These are phyloP conservation scores for Sebastes trivittatus DNA, from an alignment of 2,797 vertebrate genomes.

Conservation along the genomic window DNA sequence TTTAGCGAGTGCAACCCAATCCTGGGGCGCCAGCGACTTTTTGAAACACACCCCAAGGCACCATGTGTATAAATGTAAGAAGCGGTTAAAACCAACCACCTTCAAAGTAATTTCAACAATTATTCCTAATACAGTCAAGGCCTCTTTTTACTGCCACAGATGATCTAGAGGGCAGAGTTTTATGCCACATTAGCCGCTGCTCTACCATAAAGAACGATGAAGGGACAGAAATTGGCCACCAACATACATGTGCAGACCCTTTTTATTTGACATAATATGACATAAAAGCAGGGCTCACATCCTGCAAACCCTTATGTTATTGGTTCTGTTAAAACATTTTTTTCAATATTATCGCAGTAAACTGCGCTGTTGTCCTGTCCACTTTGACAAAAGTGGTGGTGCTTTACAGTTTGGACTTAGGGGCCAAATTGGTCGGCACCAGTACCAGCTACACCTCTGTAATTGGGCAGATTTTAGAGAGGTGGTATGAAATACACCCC, in stretches of 20 bases:
- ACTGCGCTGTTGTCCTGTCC: constrained; percentile 25
- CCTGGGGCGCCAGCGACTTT: background rate
- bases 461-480: constrained; percentile 83
- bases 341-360: constrained; percentile 29
- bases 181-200: constrained; percentile 73
- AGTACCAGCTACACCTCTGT: constrained; percentile 73
- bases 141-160: constrained; percentile 64
- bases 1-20: background rate
- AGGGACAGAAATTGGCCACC: constrained; percentile 45
- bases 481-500: constrained; percentile 80
- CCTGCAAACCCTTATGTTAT: constrained; percentile 4
- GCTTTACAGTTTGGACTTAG: constrained; percentile 54
- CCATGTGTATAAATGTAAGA: constrained; percentile 37
- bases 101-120: constrained; percentile 66
- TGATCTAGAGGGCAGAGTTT: constrained; percentile 65
- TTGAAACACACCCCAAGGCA: constrained; percentile 1
- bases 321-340: constrained; percentile 34
- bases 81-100: constrained; percentile 50
- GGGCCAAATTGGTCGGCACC: constrained; percentile 59
- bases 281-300: constrained; percentile 37
- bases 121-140: constrained; percentile 58
- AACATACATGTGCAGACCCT: constrained; percentile 46
- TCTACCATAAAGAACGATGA: constrained; percentile 68
- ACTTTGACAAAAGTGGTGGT: constrained; percentile 30
- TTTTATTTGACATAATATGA: constrained; percentile 58